Evolutionary conservation across 2,113 vertebrate species (phyloP).

Genomic region (Cricetomys ansorgei): DNA sequence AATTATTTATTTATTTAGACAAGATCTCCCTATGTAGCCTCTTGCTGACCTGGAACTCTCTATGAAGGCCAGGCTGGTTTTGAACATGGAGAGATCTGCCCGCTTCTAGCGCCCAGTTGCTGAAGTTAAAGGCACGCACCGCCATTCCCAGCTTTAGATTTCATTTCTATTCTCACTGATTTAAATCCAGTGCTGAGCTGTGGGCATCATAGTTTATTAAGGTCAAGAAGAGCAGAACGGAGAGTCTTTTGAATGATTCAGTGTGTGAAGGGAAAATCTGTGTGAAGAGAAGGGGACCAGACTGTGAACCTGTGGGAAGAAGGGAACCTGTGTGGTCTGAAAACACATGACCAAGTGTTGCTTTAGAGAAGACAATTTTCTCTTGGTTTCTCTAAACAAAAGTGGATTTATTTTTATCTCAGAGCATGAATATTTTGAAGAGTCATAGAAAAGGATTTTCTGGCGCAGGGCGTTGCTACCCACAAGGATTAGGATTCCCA

Average conservation of each 20-base stretch:
- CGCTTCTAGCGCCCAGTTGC: background rate
- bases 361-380: slow-evolving; percentile 41
- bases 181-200: background rate
- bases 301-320: background rate
- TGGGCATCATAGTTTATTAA: slow-evolving; percentile 31
- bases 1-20: background rate
- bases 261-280: background rate
- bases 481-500: background rate
- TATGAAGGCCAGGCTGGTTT: background rate
- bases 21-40: background rate
- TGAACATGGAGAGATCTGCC: background rate
- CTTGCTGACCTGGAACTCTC: background rate
- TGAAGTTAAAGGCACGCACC: background rate
- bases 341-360: background rate
- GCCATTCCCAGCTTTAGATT: background rate
- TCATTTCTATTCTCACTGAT: slow-evolving; percentile 38
- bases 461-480: background rate
- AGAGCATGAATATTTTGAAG: background rate
- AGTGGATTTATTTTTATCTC: background rate
- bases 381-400: background rate
- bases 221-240: background rate
- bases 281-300: background rate
- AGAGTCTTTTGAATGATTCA: background rate
- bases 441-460: slow-evolving; percentile 17
- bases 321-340: background rate